phyloP scores from a whole-genome alignment of 1,140 invertebrate species.

The Gryon sp. region DNA sequence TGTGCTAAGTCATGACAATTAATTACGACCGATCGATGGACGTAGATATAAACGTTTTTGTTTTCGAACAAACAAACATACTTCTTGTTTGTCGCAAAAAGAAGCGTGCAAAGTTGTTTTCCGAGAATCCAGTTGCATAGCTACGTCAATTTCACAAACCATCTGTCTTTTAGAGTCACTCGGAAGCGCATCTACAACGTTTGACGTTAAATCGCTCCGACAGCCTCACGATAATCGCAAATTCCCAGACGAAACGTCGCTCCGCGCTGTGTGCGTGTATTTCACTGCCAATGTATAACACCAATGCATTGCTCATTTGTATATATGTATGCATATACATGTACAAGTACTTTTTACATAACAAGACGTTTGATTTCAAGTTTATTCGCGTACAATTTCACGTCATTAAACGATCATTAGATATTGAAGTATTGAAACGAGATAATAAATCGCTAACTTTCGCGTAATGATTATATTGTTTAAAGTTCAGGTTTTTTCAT shows the following conservation, averaged over 20 bases:
- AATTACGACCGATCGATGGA: constrained; percentile 21
- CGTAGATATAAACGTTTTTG: constrained; percentile 3
- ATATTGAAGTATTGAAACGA: no score
- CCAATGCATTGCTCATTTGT: constrained; percentile 9
- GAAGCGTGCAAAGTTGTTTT: constrained; percentile 44
- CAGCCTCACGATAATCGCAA: constrained; percentile 60
- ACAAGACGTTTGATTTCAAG: not conserved
- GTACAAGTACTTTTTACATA: not conserved
- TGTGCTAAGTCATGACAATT: not conserved
- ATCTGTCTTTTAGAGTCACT: constrained; percentile 56
- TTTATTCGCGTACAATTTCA: constrained; percentile 8
- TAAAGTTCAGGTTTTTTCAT: no score
- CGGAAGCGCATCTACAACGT: constrained; percentile 56
- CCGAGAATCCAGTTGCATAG: constrained; percentile 61
- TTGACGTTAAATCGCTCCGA: constrained; percentile 59
- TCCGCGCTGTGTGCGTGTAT: constrained; percentile 13
- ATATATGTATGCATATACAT: constrained; percentile 5
- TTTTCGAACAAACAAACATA: constrained; percentile 31
- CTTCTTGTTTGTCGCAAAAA: constrained; percentile 32
- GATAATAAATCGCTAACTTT: no score
- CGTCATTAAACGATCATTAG: constrained; percentile 40
- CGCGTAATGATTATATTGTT: no score
- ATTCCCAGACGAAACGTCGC: constrained; percentile 58
- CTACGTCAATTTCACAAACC: constrained; percentile 57
- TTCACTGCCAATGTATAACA: constrained; percentile 5